These are phyloP conservation scores for Microcebus ravelobensis DNA, from an alignment of 2,113 vertebrate species.

Conservation along the genomic window DNA sequence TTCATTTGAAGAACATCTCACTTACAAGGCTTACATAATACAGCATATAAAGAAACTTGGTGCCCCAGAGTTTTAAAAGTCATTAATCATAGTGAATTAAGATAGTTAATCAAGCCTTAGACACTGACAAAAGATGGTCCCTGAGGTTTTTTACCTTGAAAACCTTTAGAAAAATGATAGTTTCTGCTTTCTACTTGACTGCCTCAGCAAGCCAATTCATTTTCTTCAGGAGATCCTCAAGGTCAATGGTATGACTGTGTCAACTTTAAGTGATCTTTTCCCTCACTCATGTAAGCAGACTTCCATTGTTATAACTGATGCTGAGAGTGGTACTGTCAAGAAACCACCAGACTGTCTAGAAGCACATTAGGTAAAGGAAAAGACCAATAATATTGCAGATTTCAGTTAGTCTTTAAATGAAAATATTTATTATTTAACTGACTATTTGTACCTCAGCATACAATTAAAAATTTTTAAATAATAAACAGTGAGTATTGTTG, in stretches of 20 bases:
- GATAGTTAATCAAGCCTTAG: constrained; percentile 84
- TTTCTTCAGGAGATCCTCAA: constrained; percentile 80
- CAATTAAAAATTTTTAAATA: neutral
- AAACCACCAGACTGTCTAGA: neutral
- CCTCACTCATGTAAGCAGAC: neutral
- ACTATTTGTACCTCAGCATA: neutral
- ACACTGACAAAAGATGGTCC: constrained; percentile 79
- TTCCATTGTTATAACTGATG: constrained; percentile 51
- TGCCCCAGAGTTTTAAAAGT: constrained; percentile 66
- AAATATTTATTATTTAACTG: neutral
- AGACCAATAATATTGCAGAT: neutral
- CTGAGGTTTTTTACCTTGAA: constrained; percentile 81
- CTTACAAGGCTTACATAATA: constrained; percentile 55
- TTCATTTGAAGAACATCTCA: constrained; percentile 44
- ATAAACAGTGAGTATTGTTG: neutral
- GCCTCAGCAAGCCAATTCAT: constrained; percentile 74
- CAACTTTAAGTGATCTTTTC: constrained; percentile 65
- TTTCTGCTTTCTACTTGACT: constrained; percentile 80
- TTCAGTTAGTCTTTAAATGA: constrained; percentile 25
- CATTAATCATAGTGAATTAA: constrained; percentile 87
- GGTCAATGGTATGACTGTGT: constrained; percentile 70
- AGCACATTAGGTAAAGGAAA: constrained; percentile 51
- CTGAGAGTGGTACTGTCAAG: neutral
- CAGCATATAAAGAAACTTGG: neutral
- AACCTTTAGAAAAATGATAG: constrained; percentile 82